Percentiles rank a stretch among this genome's conserved stretches.
These are phyloP conservation scores for Lycaon pictus DNA, from an alignment of 2,113 vertebrate species.

Conservation along the genomic window DNA sequence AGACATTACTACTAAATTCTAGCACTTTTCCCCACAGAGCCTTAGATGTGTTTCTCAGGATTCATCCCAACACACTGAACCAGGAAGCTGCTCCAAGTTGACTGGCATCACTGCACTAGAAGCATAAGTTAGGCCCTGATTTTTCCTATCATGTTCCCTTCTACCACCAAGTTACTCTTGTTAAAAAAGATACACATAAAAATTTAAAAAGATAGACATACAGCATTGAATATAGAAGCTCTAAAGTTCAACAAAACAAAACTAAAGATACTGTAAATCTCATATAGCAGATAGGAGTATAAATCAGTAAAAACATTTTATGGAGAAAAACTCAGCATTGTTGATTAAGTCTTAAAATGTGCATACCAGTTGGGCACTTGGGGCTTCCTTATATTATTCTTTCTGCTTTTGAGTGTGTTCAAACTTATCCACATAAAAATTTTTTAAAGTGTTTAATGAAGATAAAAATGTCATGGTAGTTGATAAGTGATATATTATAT, in stretches of 20 bases:
- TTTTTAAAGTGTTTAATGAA: not conserved
- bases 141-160: not conserved
- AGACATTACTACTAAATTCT: not conserved
- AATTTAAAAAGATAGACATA: not conserved
- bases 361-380: not conserved
- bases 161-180: not conserved
- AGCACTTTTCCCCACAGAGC: not conserved
- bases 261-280: conserved; percentile 14
- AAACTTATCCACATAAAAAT: not conserved
- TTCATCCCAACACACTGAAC: not conserved
- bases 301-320: not conserved
- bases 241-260: conserved; percentile 18
- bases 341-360: not conserved
- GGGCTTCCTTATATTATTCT: not conserved
- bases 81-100: not conserved
- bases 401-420: not conserved
- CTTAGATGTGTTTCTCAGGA: not conserved
- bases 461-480: conserved; percentile 11
- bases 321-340: not conserved
- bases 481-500: not conserved
- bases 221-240: not conserved
- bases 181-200: not conserved
- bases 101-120: not conserved
- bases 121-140: not conserved
- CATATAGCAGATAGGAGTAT: not conserved